Base-by-base conservation (phyloP, 2,113 vertebrate genomes). In the Pandion haliaetus region DNA sequence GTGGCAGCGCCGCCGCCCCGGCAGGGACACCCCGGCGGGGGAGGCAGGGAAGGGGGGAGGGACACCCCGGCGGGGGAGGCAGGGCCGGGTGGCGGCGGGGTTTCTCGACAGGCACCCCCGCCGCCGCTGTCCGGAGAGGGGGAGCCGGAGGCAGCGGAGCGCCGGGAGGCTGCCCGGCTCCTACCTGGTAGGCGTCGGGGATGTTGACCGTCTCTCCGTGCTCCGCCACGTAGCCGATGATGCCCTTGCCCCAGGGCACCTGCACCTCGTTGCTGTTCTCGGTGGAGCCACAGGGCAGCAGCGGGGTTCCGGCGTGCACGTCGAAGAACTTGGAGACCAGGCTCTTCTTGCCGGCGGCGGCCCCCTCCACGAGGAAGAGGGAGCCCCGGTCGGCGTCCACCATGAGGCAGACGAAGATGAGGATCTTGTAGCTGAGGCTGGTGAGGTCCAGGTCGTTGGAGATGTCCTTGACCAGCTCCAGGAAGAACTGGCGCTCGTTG, bases 391-490 rank as follows among this genome's bases (percentile, higher is more conserved):
- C 99, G 32, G 99, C 99, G 36, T 99, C 99, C 28, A 99, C 99
- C 99, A 99, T 99, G 74, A 99, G 99, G 86, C 99, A 99, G 86
- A 99, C 99, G 90, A 99, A 99, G 96, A 99, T 99, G 63, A 99
- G 98, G 96, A 99, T 99, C 97, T 99, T 99, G 98, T 99, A 99
- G 98, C 99, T 99, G 65, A 99, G 98, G 94, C 99, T 99, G 69
- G 99, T 99, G 88, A 99, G 97, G 97, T 99, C 99, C 98, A 99
- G 97, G 97, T 99, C 99, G 96, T 99, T 99, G 65, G 99, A 99
- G 62, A 99, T 99, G 97, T 99, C 99, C 97, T 99, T 99, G n/a
- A 99, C 99, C 36, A 99, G 98, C 96, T 99, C 99, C 94, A 99
- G 97, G 97, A 99, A 99, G 96, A 99, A 99, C 98, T 99, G 99